Percentiles rank a stretch among this genome's conserved stretches.
Evolutionary conservation across 2,113 vertebrate species (phyloP).

Genomic region (Dipodomys spectabilis): DNA sequence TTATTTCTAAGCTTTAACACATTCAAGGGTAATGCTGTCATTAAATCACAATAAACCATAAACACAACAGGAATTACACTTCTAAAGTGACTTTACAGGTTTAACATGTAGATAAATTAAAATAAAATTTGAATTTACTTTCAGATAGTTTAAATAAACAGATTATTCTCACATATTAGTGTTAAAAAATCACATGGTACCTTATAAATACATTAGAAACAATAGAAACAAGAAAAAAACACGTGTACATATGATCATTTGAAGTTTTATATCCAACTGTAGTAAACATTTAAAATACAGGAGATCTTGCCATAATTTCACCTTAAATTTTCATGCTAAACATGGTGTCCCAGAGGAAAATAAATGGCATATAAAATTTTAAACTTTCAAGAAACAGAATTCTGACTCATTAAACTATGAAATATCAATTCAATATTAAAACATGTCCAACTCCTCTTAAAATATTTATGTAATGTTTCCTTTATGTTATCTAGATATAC

Average conservation of each 20-base stretch:
- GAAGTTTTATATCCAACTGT: no score
- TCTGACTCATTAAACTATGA: neutral
- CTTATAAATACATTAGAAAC: no score
- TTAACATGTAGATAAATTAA: neutral
- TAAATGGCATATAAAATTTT: constrained; percentile 21
- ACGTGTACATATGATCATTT: no score
- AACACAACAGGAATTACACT: constrained; percentile 42
- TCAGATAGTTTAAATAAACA: constrained; percentile 31
- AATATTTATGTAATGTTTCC: neutral
- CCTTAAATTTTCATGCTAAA: constrained; percentile 17
- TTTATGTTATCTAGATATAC: neutral
- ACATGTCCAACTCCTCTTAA: neutral
- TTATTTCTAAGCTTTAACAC: neutral
- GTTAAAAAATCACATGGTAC: no score
- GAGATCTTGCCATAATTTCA: constrained; percentile 19
- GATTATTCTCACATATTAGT: constrained; percentile 40
- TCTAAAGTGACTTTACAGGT: constrained; percentile 51
- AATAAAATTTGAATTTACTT: constrained; percentile 12
- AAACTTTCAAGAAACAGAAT: neutral
- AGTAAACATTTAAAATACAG: constrained; percentile 7
- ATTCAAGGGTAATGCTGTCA: constrained; percentile 44
- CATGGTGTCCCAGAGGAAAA: neutral
- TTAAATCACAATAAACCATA: constrained; percentile 22
- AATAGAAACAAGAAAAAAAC: no score
- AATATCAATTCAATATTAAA: neutral